Conservation (phyloP, 2,888 invertebrate genomes). For the Laothoe populi region DNA sequence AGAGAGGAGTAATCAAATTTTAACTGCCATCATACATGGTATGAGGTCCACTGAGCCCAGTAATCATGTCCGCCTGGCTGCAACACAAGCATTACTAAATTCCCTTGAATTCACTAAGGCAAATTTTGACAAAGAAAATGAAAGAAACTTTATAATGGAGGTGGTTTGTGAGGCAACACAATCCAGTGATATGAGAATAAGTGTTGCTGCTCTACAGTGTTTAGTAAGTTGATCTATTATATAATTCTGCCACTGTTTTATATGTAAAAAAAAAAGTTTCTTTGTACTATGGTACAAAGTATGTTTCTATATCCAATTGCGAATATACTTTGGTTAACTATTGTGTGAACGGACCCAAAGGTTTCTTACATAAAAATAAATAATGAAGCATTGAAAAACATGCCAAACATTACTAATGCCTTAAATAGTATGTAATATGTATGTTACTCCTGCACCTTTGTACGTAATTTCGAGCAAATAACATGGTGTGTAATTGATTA, state of each 20-base stretch:
- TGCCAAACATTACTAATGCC: too few relatives aligned
- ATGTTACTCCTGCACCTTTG: too few relatives aligned
- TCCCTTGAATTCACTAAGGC: constrained; percentile 99
- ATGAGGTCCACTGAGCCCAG: constrained; percentile 98
- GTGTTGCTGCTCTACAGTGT: constrained; percentile 98
- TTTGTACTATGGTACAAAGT: too few relatives aligned
- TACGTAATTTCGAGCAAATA: too few relatives aligned
- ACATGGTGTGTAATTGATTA: not conserved
- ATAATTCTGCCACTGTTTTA: too few relatives aligned
- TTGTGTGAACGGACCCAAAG: too few relatives aligned
- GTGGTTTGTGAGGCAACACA: constrained; percentile 99
- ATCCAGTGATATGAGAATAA: constrained; percentile 94
- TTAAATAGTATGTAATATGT: too few relatives aligned
- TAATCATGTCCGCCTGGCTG: constrained; percentile 97
- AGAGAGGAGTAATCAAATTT: constrained; percentile 96
- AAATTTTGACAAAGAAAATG: constrained; percentile 98
- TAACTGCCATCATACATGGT: constrained; percentile 99
- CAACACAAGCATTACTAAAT: constrained; percentile 97
- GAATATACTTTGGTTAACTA: too few relatives aligned
- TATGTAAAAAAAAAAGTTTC: too few relatives aligned
- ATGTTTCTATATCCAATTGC: too few relatives aligned
- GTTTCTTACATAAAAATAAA: too few relatives aligned
- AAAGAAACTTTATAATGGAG: constrained; percentile 99
- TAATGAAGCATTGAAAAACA: too few relatives aligned
- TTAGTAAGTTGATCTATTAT: constrained; percentile 85